Evolutionary conservation across 1,140 invertebrate genomes (phyloP).

Genomic region (Ceratoteleas bidentatus): DNA sequence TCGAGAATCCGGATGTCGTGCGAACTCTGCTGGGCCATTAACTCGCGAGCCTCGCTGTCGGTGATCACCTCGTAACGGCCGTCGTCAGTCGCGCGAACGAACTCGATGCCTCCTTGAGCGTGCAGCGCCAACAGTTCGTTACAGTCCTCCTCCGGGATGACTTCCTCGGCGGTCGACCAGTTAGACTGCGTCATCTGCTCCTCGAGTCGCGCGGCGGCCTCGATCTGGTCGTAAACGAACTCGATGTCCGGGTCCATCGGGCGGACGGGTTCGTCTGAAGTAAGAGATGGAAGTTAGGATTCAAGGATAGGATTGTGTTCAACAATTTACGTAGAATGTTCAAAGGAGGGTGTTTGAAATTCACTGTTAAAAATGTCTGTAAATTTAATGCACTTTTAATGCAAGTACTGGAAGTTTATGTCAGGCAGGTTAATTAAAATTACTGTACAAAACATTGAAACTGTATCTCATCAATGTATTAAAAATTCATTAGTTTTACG

Average conservation of each 20-base stretch:
- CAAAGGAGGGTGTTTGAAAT: too few relatives aligned
- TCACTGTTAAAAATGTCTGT: too few relatives aligned
- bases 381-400: too few relatives aligned
- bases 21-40: slow-evolving; percentile 79
- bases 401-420: too few relatives aligned
- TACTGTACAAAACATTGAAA: too few relatives aligned
- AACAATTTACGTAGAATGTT: too few relatives aligned
- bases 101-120: slow-evolving; percentile 80
- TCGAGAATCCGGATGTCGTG: slow-evolving; percentile 78
- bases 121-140: slow-evolving; percentile 79
- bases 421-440: too few relatives aligned
- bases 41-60: slow-evolving; percentile 78
- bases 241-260: slow-evolving; percentile 54
- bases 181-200: slow-evolving; percentile 37
- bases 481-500: too few relatives aligned
- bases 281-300: too few relatives aligned
- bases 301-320: too few relatives aligned
- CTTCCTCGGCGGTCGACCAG: slow-evolving; percentile 33
- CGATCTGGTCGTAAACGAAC: slow-evolving; percentile 38
- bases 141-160: slow-evolving; percentile 72
- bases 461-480: too few relatives aligned
- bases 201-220: slow-evolving; percentile 21
- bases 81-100: slow-evolving; percentile 79
- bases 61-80: slow-evolving; percentile 80
- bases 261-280: too few relatives aligned